Percentiles rank a stretch among this genome's conserved stretches.
Conservation (phyloP, 2,113 vertebrate genomes). For the Sitta europaea region DNA sequence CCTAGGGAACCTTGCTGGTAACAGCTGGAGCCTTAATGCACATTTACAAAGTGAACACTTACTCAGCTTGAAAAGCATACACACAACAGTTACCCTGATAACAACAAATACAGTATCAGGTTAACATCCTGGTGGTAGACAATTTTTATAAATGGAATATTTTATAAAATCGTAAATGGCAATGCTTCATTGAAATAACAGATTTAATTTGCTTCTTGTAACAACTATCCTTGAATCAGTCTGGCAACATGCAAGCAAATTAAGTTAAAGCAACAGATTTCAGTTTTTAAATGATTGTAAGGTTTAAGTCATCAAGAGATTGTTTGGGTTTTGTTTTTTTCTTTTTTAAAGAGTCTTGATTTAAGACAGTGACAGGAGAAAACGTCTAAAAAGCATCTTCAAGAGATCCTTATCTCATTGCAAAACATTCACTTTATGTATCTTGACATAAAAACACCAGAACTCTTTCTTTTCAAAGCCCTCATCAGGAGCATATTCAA, state of each 20-base stretch:
- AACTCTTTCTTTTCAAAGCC: background rate
- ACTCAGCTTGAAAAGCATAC: background rate
- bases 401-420: background rate
- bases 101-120: background rate
- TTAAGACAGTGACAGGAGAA: background rate
- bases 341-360: background rate
- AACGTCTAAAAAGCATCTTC: background rate
- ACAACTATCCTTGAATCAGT: background rate
- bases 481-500: background rate
- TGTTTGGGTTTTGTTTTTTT: background rate
- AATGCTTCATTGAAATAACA: slow-evolving; percentile 56
- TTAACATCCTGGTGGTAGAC: background rate
- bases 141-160: background rate
- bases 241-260: background rate
- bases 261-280: background rate
- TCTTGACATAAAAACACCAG: background rate
- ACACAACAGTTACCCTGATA: background rate
- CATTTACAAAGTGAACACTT: background rate
- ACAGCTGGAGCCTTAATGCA: background rate
- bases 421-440: background rate
- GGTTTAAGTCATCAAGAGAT: background rate
- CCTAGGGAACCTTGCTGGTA: background rate
- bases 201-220: background rate
- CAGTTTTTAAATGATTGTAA: background rate
- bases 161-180: background rate